A percentile compares a stretch with the other conserved stretches of the same genome.
Evolutionary conservation across 2,797 vertebrate genomes (phyloP).

Genomic region (Lophius americanus): DNA sequence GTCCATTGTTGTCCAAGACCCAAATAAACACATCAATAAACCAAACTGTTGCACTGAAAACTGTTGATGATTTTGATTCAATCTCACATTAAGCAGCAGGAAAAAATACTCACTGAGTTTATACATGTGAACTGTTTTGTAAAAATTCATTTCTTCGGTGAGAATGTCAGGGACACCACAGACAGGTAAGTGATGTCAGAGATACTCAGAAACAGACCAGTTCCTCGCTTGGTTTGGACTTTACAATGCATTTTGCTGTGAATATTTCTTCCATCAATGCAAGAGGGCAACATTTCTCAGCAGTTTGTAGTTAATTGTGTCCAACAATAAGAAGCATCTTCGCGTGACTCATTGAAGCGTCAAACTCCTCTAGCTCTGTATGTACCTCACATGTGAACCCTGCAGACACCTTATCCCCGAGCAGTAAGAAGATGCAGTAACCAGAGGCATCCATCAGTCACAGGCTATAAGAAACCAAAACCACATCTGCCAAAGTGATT

Average conservation of each 20-base stretch:
- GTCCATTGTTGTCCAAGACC: no score
- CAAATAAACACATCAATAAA: no score
- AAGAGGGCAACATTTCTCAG: not conserved
- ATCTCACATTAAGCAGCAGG: no score
- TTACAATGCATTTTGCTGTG: not conserved
- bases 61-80: no score
- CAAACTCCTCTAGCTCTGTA: constrained; percentile 26
- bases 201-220: no score
- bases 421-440: constrained; percentile 68
- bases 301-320: not conserved
- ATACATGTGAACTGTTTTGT: no score
- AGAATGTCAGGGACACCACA: no score
- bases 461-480: constrained; percentile 48
- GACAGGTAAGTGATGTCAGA: no score
- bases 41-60: no score
- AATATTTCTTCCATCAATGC: not conserved
- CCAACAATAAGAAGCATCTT: not conserved
- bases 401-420: constrained; percentile 60
- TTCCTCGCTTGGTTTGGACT: no score
- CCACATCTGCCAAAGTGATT: constrained; percentile 43
- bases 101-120: no score
- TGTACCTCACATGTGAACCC: constrained; percentile 32
- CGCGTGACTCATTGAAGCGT: not conserved
- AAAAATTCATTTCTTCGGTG: no score
- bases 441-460: constrained; percentile 48